Conservation (phyloP, 2,113 vertebrate genomes). For the Bubo bubo region DNA sequence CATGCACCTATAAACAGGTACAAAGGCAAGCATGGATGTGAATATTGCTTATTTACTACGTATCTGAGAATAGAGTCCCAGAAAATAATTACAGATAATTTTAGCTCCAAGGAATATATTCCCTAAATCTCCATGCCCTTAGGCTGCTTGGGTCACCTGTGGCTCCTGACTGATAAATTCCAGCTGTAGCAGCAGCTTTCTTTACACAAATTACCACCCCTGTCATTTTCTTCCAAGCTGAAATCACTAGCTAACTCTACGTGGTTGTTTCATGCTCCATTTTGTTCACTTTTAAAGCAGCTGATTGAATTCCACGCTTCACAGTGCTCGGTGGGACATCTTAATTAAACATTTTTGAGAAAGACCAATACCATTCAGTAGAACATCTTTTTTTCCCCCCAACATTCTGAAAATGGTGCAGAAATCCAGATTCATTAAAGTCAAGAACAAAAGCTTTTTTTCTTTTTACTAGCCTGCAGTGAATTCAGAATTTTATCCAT, state of each 20-base stretch:
- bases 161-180: not conserved
- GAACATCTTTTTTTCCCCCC: not conserved
- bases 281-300: constrained; percentile 1
- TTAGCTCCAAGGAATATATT: not conserved
- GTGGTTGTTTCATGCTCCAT: not conserved
- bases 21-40: not conserved
- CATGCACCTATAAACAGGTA: not conserved
- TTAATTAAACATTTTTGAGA: not conserved
- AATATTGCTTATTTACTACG: not conserved
- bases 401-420: not conserved
- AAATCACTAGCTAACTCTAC: not conserved
- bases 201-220: not conserved
- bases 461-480: not conserved
- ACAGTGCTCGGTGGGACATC: not conserved
- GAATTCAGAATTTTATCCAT: not conserved
- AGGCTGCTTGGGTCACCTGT: not conserved
- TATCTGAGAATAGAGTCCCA: not conserved
- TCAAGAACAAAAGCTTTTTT: not conserved
- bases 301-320: not conserved
- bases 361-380: not conserved
- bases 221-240: not conserved
- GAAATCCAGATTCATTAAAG: not conserved
- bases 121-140: not conserved
- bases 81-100: not conserved
- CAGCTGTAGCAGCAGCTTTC: not conserved